A percentile compares a stretch with the other conserved stretches of the same genome.
Evolutionary conservation across 2,888 invertebrate species (phyloP).

Genomic region (Nomada ferruginata): DNA sequence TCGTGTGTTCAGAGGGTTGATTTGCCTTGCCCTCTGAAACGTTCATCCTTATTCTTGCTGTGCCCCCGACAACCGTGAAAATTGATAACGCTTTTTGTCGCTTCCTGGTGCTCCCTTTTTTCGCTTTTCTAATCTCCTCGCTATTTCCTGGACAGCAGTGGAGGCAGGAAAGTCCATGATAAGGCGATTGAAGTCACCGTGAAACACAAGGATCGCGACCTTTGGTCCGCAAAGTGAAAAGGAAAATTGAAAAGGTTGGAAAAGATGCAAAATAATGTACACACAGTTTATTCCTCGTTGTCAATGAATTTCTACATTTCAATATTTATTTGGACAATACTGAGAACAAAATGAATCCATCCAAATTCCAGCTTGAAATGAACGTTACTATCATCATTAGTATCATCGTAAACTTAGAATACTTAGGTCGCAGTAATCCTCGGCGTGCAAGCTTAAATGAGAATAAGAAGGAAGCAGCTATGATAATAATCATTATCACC

Average conservation of each 20-base stretch:
- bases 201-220: background rate
- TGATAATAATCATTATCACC: background rate
- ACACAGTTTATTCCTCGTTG: too few relatives aligned
- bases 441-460: too few relatives aligned
- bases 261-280: too few relatives aligned
- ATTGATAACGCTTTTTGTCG: conserved; percentile 38
- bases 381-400: too few relatives aligned
- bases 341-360: too few relatives aligned
- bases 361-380: too few relatives aligned
- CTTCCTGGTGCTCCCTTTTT: conserved; percentile 4
- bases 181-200: conserved; percentile 25
- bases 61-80: conserved; percentile 1
- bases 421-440: too few relatives aligned
- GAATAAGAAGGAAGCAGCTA: background rate
- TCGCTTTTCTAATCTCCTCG: background rate
- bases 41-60: conserved; percentile 11
- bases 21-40: background rate
- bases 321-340: too few relatives aligned
- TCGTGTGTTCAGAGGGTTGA: too few relatives aligned
- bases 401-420: too few relatives aligned
- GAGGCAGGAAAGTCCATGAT: conserved; percentile 8
- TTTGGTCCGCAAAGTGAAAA: background rate
- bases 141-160: background rate
- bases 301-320: too few relatives aligned
- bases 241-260: background rate